Percentiles rank a stretch among this genome's conserved stretches.
These are phyloP conservation scores for Phaedon cochleariae DNA, from an alignment of 2,888 invertebrate genomes.

Conservation along the genomic window DNA sequence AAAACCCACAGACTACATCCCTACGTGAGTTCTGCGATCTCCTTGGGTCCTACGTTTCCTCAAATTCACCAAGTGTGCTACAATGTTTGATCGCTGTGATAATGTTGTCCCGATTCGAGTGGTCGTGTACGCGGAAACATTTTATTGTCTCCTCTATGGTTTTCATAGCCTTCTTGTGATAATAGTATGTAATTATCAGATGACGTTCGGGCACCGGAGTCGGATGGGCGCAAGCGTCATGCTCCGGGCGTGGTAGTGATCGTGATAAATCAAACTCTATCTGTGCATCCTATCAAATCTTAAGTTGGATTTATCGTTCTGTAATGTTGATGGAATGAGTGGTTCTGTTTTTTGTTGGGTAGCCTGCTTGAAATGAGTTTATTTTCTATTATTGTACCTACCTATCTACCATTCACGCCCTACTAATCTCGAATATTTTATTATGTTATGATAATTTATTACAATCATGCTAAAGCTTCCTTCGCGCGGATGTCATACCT, in stretches of 20 bases:
- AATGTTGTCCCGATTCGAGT: constrained; percentile 44
- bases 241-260: constrained; percentile 61
- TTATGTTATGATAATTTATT: too few species aligned
- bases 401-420: neutral
- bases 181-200: constrained; percentile 62
- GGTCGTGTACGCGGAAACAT: constrained; percentile 44
- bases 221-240: constrained; percentile 52
- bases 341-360: neutral
- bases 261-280: constrained; percentile 58
- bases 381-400: neutral
- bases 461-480: neutral
- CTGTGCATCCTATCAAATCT: constrained; percentile 43
- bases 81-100: constrained; percentile 67
- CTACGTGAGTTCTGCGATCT: constrained; percentile 64
- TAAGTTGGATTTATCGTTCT: constrained; percentile 2
- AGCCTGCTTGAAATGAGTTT: neutral
- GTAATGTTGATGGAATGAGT: neutral
- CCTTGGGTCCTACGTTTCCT: constrained; percentile 64
- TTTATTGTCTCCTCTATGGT: constrained; percentile 51
- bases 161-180: constrained; percentile 60
- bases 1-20: constrained; percentile 68
- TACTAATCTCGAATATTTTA: neutral
- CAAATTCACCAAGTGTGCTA: constrained; percentile 70
- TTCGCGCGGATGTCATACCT: neutral
- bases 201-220: constrained; percentile 43